phyloP scores from a whole-genome alignment of 2,113 vertebrate species.

The Sterna hirundo region DNA sequence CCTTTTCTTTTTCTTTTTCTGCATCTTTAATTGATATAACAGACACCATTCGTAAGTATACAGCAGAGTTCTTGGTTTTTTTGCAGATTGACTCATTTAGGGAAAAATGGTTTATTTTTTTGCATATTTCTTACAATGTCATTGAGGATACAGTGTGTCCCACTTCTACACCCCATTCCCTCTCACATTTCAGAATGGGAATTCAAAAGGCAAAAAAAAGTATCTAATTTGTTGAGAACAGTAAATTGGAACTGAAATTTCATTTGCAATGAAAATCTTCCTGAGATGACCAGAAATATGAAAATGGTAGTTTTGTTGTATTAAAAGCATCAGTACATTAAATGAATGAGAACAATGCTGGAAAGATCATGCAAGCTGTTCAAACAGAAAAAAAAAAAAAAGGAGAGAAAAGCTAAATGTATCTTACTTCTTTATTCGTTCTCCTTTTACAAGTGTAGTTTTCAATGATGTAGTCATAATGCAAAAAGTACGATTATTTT shows the following conservation, averaged over 20 bases:
- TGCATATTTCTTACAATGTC: background rate
- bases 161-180: background rate
- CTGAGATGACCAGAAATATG: background rate
- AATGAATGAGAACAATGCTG: background rate
- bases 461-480: background rate
- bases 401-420: fast-evolving
- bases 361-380: background rate
- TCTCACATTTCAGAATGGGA: background rate
- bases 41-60: background rate
- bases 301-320: background rate
- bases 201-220: background rate
- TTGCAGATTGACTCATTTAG: background rate
- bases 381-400: background rate
- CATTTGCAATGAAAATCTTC: background rate
- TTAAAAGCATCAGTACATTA: background rate
- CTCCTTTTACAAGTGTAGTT: background rate
- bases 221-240: background rate
- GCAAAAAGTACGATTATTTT: background rate
- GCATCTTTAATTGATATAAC: background rate
- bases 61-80: background rate
- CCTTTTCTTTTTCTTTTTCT: background rate
- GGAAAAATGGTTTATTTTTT: background rate
- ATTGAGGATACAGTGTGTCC: background rate
- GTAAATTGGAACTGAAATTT: background rate
- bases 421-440: background rate